These are phyloP conservation scores for Chromobotia macracanthus DNA, from an alignment of 2,797 vertebrate genomes.

Conservation along the genomic window DNA sequence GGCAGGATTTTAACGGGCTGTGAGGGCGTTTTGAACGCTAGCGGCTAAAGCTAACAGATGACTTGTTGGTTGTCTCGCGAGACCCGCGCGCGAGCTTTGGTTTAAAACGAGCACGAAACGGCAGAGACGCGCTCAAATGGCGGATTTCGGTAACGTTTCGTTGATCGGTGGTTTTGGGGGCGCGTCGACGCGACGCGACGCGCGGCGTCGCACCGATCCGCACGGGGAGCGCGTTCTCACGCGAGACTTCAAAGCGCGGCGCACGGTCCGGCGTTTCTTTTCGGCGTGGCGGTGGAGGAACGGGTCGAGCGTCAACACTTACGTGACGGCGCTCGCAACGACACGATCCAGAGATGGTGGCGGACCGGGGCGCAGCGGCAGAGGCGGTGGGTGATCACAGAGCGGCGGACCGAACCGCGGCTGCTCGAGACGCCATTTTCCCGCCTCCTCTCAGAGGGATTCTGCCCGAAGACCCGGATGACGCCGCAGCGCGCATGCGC, in stretches of 20 bases:
- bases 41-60: constrained; percentile 55
- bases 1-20: background rate
- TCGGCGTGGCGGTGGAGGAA: constrained; percentile 35
- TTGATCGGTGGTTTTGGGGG: too few species aligned
- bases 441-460: constrained; percentile 90
- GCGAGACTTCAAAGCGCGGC: constrained; percentile 57
- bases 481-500: constrained; percentile 70
- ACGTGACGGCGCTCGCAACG: constrained; percentile 58
- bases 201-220: background rate
- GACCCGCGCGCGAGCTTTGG: constrained; percentile 31
- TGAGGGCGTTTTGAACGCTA: constrained; percentile 20
- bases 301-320: constrained; percentile 49
- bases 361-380: constrained; percentile 51
- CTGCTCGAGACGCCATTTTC: constrained; percentile 95
- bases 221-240: constrained; percentile 33
- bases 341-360: constrained; percentile 49
- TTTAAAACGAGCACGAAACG: too few species aligned
- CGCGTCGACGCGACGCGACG: too few species aligned
- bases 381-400: constrained; percentile 68
- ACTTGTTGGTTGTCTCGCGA: constrained; percentile 53
- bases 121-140: too few species aligned
- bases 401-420: constrained; percentile 68
- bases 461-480: constrained; percentile 80
- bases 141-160: too few species aligned
- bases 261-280: constrained; percentile 61